phyloP scores from a whole-genome alignment of 1,140 invertebrate species.

The Chironomus striatipennis region DNA sequence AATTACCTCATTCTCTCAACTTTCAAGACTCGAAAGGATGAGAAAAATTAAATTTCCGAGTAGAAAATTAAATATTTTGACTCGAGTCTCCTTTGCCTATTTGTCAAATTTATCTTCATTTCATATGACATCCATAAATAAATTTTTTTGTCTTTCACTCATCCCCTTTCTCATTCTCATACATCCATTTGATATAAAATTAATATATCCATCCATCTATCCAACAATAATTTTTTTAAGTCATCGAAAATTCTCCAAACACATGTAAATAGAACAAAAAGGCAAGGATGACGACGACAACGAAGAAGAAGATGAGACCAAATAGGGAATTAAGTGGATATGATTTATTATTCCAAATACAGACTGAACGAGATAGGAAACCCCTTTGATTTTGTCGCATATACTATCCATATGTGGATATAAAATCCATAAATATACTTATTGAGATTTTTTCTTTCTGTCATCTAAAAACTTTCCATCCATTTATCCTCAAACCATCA shows the following conservation, averaged over 20 bases:
- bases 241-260: slow-evolving; percentile 4
- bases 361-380: background rate
- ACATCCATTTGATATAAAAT: background rate
- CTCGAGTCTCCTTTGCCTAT: background rate
- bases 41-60: too few relatives aligned
- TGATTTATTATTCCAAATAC: background rate
- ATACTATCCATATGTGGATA: too few relatives aligned
- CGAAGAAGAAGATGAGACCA: slow-evolving; percentile 9
- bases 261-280: slow-evolving; percentile 13
- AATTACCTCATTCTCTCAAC: too few relatives aligned
- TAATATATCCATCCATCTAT: background rate
- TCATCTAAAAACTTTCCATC: background rate
- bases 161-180: background rate
- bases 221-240: background rate
- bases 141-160: background rate
- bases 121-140: slow-evolving; percentile 15
- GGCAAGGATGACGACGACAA: background rate
- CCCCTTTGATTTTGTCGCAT: background rate
- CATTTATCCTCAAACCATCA: background rate
- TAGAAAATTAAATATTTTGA: too few relatives aligned
- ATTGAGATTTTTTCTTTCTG: background rate
- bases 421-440: background rate
- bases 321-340: slow-evolving; percentile 19
- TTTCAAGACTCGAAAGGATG: too few relatives aligned
- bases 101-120: slow-evolving; percentile 23